These are phyloP conservation scores for Magallana angulata DNA, from an alignment of 1,140 invertebrate species.

Conservation along the genomic window DNA sequence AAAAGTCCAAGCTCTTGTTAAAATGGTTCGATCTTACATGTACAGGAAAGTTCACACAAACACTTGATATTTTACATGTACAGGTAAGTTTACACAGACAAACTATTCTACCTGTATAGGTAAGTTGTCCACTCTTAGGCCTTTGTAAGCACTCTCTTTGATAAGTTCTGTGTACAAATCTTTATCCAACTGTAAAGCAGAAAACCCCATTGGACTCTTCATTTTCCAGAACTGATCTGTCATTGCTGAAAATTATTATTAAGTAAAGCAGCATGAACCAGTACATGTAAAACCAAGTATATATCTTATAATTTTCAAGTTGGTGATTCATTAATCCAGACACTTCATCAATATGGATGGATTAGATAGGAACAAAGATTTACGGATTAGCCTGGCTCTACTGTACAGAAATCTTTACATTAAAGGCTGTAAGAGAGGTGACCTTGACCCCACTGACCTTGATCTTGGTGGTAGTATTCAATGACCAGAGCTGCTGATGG, in stretches of 20 bases:
- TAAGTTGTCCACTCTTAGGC: slow-evolving; percentile 67
- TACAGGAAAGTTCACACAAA: background rate
- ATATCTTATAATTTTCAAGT: no score
- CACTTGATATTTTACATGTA: background rate
- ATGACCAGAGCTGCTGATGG: slow-evolving; percentile 71
- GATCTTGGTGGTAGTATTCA: slow-evolving; percentile 69
- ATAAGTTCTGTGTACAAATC: slow-evolving; percentile 68
- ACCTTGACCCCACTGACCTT: slow-evolving; percentile 53
- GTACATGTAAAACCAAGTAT: no score
- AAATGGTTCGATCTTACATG: background rate
- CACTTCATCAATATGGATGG: no score
- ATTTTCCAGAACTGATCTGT: slow-evolving; percentile 72
- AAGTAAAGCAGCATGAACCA: no score
- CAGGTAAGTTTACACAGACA: background rate
- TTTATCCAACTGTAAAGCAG: slow-evolving; percentile 68
- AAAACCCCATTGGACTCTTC: slow-evolving; percentile 69
- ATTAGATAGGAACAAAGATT: no score
- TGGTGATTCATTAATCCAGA: no score
- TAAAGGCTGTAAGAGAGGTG: background rate
- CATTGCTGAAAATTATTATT: slow-evolving; percentile 63
- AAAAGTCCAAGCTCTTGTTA: no score
- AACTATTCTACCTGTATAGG: slow-evolving; percentile 67
- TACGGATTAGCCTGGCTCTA: no score
- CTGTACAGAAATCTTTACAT: no score
- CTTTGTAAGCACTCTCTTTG: slow-evolving; percentile 58